A percentile compares a stretch with the other conserved stretches of the same genome.
Conservation (phyloP, 2,888 invertebrate species). For the Aspidiotus rigidus region DNA sequence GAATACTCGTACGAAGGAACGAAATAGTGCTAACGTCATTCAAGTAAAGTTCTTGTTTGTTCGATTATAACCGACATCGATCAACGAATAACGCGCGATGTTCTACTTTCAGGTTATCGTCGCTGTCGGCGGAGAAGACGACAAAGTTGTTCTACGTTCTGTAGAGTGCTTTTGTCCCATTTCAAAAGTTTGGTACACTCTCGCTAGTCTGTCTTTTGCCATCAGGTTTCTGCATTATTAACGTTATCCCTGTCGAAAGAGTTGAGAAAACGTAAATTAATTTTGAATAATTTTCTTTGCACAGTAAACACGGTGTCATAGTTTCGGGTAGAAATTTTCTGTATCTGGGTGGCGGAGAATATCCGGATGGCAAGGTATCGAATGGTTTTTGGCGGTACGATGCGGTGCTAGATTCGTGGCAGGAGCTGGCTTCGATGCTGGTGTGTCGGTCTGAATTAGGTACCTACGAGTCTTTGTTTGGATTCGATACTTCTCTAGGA, state of each 20-base stretch:
- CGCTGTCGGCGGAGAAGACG: slow-evolving; percentile 48
- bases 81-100: neutral
- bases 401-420: slow-evolving; percentile 46
- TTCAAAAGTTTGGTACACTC: slow-evolving; percentile 44
- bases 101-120: slow-evolving; percentile 43
- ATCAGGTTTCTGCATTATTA: slow-evolving; percentile 41
- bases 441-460: slow-evolving; percentile 47
- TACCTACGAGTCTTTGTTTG: slow-evolving; percentile 36
- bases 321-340: slow-evolving; percentile 45
- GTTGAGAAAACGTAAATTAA: neutral
- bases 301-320: slow-evolving; percentile 47
- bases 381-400: slow-evolving; percentile 46
- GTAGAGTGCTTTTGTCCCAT: slow-evolving; percentile 47
- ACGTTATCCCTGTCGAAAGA: neutral
- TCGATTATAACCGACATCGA: neutral
- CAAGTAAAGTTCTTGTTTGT: slow-evolving; percentile 35
- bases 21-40: slow-evolving; percentile 41
- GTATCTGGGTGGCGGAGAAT: slow-evolving; percentile 47
- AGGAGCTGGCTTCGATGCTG: slow-evolving; percentile 47
- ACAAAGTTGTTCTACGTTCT: slow-evolving; percentile 47
- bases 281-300: slow-evolving; percentile 7
- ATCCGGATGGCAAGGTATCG: slow-evolving; percentile 47
- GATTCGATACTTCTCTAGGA: neutral
- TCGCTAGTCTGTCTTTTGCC: slow-evolving; percentile 47
- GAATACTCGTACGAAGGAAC: slow-evolving; percentile 43